phyloP scores from a whole-genome alignment of 1,140 invertebrate genomes.

The Bombus affinis region DNA sequence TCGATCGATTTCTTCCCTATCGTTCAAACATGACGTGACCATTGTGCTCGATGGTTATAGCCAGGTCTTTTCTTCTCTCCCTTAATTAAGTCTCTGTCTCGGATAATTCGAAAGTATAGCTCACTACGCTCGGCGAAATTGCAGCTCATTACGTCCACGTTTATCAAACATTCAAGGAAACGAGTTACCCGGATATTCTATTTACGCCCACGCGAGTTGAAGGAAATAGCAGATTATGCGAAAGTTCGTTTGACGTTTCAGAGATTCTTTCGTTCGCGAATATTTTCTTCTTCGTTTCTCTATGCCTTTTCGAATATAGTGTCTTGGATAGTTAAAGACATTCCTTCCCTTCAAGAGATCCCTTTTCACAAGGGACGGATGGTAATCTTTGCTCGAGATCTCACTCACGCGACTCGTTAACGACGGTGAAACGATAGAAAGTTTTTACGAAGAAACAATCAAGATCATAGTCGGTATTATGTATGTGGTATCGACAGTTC shows the following conservation, averaged over 20 bases:
- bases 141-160: background rate
- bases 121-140: background rate
- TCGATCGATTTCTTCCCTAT: slow-evolving; percentile 32
- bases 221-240: too few relatives aligned
- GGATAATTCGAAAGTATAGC: slow-evolving; percentile 1
- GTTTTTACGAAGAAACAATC: background rate
- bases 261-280: background rate
- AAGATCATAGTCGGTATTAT: background rate
- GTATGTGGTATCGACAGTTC: background rate
- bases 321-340: too few relatives aligned
- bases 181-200: background rate
- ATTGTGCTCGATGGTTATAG: slow-evolving; percentile 45
- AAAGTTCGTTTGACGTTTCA: too few relatives aligned
- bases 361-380: background rate
- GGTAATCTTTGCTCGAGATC: background rate
- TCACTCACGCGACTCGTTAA: background rate
- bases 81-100: slow-evolving; percentile 40
- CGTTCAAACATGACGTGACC: slow-evolving; percentile 19
- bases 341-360: too few relatives aligned
- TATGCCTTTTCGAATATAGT: too few relatives aligned
- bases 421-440: background rate
- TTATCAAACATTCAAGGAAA: slow-evolving; percentile 1
- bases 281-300: background rate
- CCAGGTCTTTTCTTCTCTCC: background rate
- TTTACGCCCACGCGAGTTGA: background rate